Conservation (phyloP, 1,140 invertebrate species). For the Calliphora vicina region DNA sequence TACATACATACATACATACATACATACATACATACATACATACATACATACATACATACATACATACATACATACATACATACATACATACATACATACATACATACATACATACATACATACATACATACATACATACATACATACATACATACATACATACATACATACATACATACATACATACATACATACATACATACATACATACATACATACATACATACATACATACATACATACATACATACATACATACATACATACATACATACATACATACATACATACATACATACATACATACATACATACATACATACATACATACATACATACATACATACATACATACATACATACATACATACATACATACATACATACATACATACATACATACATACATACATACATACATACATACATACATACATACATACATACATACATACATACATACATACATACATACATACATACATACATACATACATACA, state of each 20-base stretch:
- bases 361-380: too few species aligned
- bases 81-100: not conserved
- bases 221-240: not conserved
- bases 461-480: not conserved
- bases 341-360: not conserved
- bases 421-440: not conserved
- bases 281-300: not conserved
- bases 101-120: not conserved
- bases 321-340: not conserved
- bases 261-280: not conserved
- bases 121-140: too few species aligned
- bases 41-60: not conserved
- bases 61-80: not conserved
- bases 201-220: not conserved
- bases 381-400: not conserved
- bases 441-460: not conserved
- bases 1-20: too few species aligned
- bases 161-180: not conserved
- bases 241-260: too few species aligned
- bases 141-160: not conserved
- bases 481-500: too few species aligned
- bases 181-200: not conserved
- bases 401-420: not conserved
- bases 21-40: not conserved
- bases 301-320: not conserved